Evolutionary conservation across 1,140 invertebrate genomes (phyloP), one percentile per base, ranked within the genome.

Genomic region (Drosophila miranda): DNA sequence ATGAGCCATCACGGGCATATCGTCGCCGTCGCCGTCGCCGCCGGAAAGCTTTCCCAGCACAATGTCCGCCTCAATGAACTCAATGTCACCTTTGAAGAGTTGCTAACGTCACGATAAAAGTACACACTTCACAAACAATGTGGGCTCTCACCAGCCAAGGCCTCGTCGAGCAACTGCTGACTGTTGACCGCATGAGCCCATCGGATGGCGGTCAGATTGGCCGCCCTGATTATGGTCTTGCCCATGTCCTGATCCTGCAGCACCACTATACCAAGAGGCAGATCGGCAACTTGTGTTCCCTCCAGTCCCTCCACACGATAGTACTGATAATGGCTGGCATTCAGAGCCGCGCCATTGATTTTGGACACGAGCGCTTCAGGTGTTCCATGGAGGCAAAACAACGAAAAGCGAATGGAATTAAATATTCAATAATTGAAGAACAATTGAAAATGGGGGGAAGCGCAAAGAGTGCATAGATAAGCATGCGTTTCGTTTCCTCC

Each of bases 31-130:
- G 6, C 92, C 93, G 5, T 90, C 79, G 9, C 93, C 92, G 16
- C 16, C 16, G 16, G 16, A 16, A 16, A 93, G 63, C 26, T 91
- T 92, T 34, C 96, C 96, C 41, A 96, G 75, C n/a, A 95, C 92
- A 11, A 98, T 94, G 90, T 98, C 97, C 1, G 95, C 97, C 92
- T 98, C 97, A 52, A 99, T 92, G 95, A 98, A 97, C 90, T 95
- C 94, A 23, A 95, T 91, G 41, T 78, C 63, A 54, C 51, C 89
- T 90, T 44, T 30, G 0, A 6, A 11, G 11, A 14, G 28, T 51
- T 34, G n/a, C 26, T 14, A 21, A 26, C n/a, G 26, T 53, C 28
- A 41, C 7, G 14, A 13, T 44, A 42, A 3, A 16, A 28, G 2
- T 14, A 46, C 16, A 68, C 46, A 42, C 14, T 41, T 26, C 23